phyloP scores from a whole-genome alignment of 2,113 vertebrate genomes.

The Myocastor coypus region DNA sequence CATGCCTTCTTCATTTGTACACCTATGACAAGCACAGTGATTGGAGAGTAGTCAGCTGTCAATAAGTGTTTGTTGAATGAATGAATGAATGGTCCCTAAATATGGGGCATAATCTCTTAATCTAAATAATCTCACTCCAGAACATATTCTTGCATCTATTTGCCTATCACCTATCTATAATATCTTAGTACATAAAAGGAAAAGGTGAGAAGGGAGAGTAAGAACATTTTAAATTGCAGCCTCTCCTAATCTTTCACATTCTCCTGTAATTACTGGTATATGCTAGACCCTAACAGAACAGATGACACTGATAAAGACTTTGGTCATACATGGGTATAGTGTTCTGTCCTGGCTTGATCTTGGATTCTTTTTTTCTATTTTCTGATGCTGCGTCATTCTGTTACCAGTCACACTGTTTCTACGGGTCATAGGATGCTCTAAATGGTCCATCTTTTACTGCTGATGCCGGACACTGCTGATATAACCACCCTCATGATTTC shows the following conservation, averaged over 20 bases:
- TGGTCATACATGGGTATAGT: background rate
- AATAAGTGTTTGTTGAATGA: slow-evolving; percentile 51
- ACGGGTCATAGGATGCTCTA: background rate
- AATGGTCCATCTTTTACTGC: background rate
- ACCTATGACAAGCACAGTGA: slow-evolving; percentile 22
- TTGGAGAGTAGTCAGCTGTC: background rate
- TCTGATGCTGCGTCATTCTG: background rate
- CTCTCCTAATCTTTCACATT: slow-evolving; percentile 13
- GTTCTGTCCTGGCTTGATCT: background rate
- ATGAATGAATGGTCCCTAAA: slow-evolving; percentile 17
- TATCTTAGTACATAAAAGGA: background rate
- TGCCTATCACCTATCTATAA: background rate
- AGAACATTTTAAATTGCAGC: background rate
- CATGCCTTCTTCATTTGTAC: slow-evolving; percentile 29
- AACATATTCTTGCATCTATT: background rate
- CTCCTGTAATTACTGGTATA: background rate
- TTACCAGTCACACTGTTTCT: slow-evolving; percentile 4
- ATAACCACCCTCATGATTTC: background rate
- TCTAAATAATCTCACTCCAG: background rate
- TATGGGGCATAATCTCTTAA: slow-evolving; percentile 11
- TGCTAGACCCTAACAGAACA: background rate
- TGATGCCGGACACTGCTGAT: background rate
- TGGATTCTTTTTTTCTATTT: background rate
- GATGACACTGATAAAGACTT: background rate
- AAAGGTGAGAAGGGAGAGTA: background rate